These are phyloP conservation scores for Cantharis lateralis DNA, from an alignment of 2,888 invertebrate genomes.

Conservation along the genomic window DNA sequence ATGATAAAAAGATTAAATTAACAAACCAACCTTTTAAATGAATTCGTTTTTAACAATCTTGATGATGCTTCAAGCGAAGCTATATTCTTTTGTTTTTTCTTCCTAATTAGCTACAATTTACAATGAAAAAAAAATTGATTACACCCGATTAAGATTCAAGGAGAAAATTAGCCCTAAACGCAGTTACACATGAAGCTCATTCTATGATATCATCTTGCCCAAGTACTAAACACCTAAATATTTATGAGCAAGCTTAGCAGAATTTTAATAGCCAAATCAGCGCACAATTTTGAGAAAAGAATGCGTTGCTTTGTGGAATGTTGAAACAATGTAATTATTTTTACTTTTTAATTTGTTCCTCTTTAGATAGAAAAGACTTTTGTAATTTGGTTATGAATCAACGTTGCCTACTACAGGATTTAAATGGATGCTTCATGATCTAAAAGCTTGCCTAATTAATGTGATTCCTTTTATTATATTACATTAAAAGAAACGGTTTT, in stretches of 20 bases:
- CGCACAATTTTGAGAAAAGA: background rate
- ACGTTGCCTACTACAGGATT: conserved; percentile 24
- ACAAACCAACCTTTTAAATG: background rate
- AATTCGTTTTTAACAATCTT: background rate
- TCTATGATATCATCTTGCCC: background rate
- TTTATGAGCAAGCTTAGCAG: background rate
- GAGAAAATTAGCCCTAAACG: background rate
- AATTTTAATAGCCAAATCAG: background rate
- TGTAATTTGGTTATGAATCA: conserved; percentile 22
- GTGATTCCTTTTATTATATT: conserved; percentile 24
- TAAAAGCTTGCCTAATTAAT: conserved; percentile 30
- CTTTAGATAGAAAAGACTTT: conserved; percentile 10
- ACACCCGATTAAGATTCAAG: background rate
- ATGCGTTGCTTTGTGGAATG: background rate
- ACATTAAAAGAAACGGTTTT: conserved; percentile 27
- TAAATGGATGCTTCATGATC: conserved; percentile 24
- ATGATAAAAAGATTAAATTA: background rate
- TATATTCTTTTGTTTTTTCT: background rate
- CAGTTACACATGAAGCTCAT: background rate
- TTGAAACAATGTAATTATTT: background rate
- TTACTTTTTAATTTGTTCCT: background rate
- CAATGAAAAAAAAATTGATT: background rate
- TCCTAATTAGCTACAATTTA: background rate
- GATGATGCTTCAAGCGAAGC: background rate
- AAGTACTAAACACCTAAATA: background rate